phyloP scores from a whole-genome alignment of 2,888 invertebrate species.

The Uloborus plumipes region DNA sequence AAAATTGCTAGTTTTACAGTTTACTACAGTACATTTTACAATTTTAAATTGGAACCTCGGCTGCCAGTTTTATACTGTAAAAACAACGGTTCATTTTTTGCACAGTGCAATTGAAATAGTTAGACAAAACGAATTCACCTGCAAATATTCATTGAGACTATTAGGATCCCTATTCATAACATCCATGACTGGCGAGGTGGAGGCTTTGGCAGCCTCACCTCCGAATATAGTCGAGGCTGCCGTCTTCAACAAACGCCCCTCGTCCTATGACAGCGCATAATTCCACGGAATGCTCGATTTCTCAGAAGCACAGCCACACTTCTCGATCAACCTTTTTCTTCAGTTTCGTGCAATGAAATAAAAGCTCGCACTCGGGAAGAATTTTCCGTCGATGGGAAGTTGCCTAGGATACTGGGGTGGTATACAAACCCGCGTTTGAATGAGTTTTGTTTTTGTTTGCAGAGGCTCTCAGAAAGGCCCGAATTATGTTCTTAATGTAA shows the following conservation, averaged over 20 bases:
- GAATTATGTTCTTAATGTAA: too few relatives aligned
- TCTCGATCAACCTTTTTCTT: constrained; percentile 17
- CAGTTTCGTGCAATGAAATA: constrained; percentile 21
- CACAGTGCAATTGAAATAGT: not conserved
- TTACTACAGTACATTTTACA: too few relatives aligned
- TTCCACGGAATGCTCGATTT: not conserved
- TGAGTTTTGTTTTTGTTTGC: constrained; percentile 9
- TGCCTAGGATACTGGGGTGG: constrained; percentile 40
- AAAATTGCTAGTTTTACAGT: too few relatives aligned
- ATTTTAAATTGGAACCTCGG: too few relatives aligned
- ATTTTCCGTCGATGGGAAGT: constrained; percentile 32
- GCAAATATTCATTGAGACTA: constrained; percentile 55
- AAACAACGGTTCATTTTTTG: too few relatives aligned
- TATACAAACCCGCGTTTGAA: constrained; percentile 35
- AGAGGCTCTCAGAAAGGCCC: too few relatives aligned
- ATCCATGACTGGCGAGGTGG: constrained; percentile 48
- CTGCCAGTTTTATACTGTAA: too few relatives aligned
- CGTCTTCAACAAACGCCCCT: not conserved
- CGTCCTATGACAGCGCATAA: not conserved
- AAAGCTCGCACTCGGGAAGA: constrained; percentile 19
- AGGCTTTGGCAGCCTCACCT: constrained; percentile 48
- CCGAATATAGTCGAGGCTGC: constrained; percentile 50
- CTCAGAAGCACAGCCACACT: too few relatives aligned
- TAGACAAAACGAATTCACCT: constrained; percentile 19
- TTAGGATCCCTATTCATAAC: constrained; percentile 53